Percentiles rank a stretch among this genome's conserved stretches.
phyloP scores from a whole-genome alignment of 2,888 invertebrate species.

The Drosophila buzzatii region DNA sequence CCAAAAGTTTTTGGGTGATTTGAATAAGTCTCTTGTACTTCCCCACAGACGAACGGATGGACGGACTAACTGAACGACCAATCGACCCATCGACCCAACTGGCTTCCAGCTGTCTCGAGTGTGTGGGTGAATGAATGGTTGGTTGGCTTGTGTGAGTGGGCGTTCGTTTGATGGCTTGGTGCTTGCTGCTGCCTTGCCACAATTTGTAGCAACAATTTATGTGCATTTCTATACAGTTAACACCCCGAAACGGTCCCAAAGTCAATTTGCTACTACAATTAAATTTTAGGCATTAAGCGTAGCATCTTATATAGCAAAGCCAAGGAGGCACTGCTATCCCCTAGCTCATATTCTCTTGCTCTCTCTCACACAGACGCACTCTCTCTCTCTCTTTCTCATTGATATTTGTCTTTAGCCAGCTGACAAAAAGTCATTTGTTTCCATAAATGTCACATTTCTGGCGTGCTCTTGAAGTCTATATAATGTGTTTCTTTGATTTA shows the following conservation, averaged over 20 bases:
- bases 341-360: neutral
- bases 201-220: slow-evolving; percentile 59
- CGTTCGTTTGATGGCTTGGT: slow-evolving; percentile 15
- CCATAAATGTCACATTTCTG: slow-evolving; percentile 68
- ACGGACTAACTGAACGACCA: slow-evolving; percentile 3
- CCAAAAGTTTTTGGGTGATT: slow-evolving; percentile 21
- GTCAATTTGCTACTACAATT: slow-evolving; percentile 68
- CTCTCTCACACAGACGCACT: neutral
- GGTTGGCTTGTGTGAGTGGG: slow-evolving; percentile 22
- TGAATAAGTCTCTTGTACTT: slow-evolving; percentile 53
- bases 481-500: slow-evolving; percentile 68
- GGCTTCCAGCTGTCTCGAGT: slow-evolving; percentile 33
- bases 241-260: slow-evolving; percentile 60
- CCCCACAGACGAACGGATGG: slow-evolving; percentile 7
- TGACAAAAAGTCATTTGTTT: slow-evolving; percentile 70
- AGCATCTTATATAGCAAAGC: neutral
- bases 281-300: slow-evolving; percentile 46
- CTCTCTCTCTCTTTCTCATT: neutral
- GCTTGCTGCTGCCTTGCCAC: slow-evolving; percentile 30
- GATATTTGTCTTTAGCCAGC: slow-evolving; percentile 30
- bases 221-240: slow-evolving; percentile 64
- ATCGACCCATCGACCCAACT: slow-evolving; percentile 31
- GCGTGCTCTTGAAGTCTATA: slow-evolving; percentile 50
- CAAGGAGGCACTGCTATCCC: neutral
- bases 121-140: slow-evolving; percentile 32